Percentiles rank a stretch among this genome's conserved stretches.
Evolutionary conservation across 2,888 invertebrate species (phyloP).

Genomic region (Troides helena): DNA sequence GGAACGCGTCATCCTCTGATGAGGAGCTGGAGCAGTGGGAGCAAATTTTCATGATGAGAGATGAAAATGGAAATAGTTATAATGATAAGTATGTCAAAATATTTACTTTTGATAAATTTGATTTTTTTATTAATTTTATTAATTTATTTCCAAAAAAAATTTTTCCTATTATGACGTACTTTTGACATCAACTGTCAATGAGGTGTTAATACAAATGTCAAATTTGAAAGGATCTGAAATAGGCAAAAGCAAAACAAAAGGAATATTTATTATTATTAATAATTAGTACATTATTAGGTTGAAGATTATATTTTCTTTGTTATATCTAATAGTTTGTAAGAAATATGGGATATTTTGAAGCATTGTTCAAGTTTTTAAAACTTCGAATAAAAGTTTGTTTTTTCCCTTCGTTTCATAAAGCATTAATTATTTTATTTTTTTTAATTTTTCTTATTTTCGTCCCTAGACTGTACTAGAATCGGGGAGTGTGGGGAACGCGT

Average conservation of each 20-base stretch:
- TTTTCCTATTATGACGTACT: not conserved
- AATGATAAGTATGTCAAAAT: conserved; percentile 72
- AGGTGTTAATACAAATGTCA: not conserved
- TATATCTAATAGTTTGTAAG: conserved; percentile 34
- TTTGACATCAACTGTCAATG: conserved; percentile 13
- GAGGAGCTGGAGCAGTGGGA: conserved; percentile 89
- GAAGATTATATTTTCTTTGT: not conserved
- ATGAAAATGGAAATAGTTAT: conserved; percentile 83
- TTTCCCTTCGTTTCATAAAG: not conserved
- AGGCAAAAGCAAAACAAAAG: conserved; percentile 33
- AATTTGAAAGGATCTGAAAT: not conserved
- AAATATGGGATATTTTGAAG: conserved; percentile 44
- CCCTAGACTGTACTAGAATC: conserved; percentile 84
- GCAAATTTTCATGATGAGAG: conserved; percentile 87
- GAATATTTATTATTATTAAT: not conserved
- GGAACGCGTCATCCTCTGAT: conserved; percentile 82
- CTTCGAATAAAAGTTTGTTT: conserved; percentile 22
- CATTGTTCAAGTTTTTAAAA: conserved; percentile 7
- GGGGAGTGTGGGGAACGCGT: conserved; percentile 81
- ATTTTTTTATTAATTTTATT: conserved; percentile 11
- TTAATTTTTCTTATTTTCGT: conserved; percentile 36
- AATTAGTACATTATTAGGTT: not conserved
- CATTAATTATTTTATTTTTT: not conserved
- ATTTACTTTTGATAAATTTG: not conserved
- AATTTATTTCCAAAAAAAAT: not conserved